Conservation (phyloP, 2,888 invertebrate species). For the Alcis repandata region DNA sequence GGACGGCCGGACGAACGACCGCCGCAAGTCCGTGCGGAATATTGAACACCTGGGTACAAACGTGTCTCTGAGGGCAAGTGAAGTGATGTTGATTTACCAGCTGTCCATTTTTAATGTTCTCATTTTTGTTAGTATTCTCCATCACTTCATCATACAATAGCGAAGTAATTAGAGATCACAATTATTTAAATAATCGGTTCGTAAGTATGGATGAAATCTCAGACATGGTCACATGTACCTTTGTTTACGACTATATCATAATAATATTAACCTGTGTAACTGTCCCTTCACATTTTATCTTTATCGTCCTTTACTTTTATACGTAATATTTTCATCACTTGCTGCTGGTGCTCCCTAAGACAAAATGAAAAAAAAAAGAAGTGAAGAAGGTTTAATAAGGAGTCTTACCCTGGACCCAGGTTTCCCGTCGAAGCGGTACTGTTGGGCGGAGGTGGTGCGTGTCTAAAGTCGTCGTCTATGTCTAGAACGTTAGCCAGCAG, state of each 20-base stretch:
- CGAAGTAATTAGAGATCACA: no score
- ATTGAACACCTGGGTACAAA: slow-evolving; percentile 75
- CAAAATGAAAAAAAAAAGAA: no score
- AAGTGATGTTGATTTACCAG: slow-evolving; percentile 3
- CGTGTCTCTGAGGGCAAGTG: slow-evolving; percentile 15
- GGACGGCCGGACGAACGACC: slow-evolving; percentile 91
- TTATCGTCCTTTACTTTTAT: no score
- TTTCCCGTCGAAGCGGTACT: slow-evolving; percentile 88
- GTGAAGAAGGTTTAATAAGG: background rate
- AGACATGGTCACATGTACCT: no score
- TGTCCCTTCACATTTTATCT: no score
- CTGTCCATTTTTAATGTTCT: background rate
- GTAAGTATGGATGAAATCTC: no score
- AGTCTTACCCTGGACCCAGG: slow-evolving; percentile 87
- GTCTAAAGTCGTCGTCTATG: slow-evolving; percentile 97
- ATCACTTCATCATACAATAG: no score
- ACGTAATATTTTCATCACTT: no score
- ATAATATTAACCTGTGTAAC: no score
- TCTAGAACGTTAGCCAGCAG: slow-evolving; percentile 97
- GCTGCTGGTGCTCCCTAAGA: background rate
- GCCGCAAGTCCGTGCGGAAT: slow-evolving; percentile 83
- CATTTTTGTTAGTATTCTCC: background rate
- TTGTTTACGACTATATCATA: no score
- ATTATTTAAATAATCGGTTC: no score
- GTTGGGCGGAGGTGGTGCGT: slow-evolving; percentile 89